Conservation (phyloP, 1,140 invertebrate species). For the Drosophila kanapiae region DNA sequence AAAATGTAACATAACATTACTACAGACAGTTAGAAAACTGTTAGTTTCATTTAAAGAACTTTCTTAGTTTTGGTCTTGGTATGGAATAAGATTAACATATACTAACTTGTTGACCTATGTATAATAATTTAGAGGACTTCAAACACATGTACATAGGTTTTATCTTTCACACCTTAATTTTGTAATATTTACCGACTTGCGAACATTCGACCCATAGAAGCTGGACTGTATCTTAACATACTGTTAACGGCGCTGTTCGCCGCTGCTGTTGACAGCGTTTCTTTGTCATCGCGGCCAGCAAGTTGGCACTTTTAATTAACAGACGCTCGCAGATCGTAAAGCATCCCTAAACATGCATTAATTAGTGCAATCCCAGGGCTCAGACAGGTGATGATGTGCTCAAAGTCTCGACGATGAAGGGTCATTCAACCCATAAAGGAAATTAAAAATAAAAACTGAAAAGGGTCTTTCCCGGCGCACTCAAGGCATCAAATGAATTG, state of each 20-base stretch:
- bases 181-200: no score
- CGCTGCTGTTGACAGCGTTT: conserved; percentile 9
- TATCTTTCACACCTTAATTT: background rate
- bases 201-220: no score
- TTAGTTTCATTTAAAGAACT: no score
- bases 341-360: conserved; percentile 45
- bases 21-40: no score
- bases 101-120: background rate
- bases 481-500: conserved; percentile 46
- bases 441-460: conserved; percentile 8
- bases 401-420: conserved; percentile 13
- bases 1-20: no score
- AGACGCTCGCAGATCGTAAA: conserved; percentile 28
- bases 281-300: conserved; percentile 6
- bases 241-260: conserved; percentile 6
- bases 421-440: conserved; percentile 58
- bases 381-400: conserved; percentile 56
- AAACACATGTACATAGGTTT: no score
- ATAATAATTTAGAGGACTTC: background rate
- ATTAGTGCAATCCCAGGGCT: conserved; percentile 31
- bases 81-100: no score
- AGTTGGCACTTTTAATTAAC: conserved; percentile 54
- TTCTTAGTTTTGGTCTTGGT: no score
- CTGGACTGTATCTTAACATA: conserved; percentile 53
- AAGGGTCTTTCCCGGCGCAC: conserved; percentile 43